Evolutionary conservation across 1,140 invertebrate species (phyloP), one percentile per base, ranked within the genome.

Genomic region (Papilio machaon): DNA sequence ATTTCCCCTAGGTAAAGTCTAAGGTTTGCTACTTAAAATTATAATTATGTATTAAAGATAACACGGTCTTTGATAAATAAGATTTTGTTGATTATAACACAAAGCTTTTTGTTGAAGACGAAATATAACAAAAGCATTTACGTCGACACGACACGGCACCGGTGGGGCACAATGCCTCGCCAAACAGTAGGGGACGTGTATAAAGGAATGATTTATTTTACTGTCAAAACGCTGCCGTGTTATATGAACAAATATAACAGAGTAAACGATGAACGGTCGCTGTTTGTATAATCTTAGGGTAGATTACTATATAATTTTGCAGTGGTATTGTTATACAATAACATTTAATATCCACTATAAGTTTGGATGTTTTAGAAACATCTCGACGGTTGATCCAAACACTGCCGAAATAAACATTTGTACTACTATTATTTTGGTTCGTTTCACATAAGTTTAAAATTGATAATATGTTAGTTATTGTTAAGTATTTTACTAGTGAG

Each of bases 191-290:
- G 83, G 85, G 67, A 81, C 77, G 73, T 78, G 84, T 82, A 88
- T 88, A 89, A 88, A 88, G 85, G 83, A 84, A 87, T 88, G 87
- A 88, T 89, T 89, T 89, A 89, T 89, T 76, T 67, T 67, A 70
- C 81, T 88, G 84, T 87, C 84, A 86, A 83, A 86, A 84, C 85
- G 85, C 85, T 85, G 85, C 78, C 58, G 73, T 60, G 54, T 79
- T 79, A 67, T 79, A 76, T 10, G 75, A 79, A 79, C 77, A 64
- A 79, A 79, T 79, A 64, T 67, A 19, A 46, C 19, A 79, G 35
- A 30, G 19, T 47, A 23, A 75, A 47, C 19, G 74, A 52, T 70
- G 30, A 30, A 67, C 30, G 30, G 64, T 70, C 64, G 30, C 23
- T 70, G 64, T 70, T 70, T 70, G 30, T 70, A 70, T 70, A 70